A percentile compares a stretch with the other conserved stretches of the same genome.
Conservation (phyloP, 2,797 vertebrate species). For the Lutra lutra region DNA sequence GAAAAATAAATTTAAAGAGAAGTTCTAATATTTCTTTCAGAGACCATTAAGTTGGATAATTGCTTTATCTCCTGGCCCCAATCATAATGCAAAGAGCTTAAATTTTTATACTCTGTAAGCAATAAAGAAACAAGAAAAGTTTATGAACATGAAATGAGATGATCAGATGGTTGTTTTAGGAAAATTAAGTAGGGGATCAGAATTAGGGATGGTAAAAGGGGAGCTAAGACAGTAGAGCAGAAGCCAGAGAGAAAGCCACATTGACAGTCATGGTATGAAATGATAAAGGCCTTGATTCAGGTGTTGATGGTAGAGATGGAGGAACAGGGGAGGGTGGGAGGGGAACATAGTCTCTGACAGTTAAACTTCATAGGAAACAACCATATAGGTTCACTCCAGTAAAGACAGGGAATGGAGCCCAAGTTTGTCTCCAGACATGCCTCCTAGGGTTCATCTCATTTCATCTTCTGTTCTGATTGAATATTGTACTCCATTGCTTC, state of each 20-base stretch:
- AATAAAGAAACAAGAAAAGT: constrained; percentile 4
- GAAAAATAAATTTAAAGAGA: constrained; percentile 36
- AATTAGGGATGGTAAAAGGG: neutral
- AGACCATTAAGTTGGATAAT: constrained; percentile 14
- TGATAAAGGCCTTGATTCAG: neutral
- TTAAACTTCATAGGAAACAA: neutral
- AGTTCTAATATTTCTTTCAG: constrained; percentile 47
- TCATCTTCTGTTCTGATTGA: neutral
- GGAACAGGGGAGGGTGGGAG: neutral
- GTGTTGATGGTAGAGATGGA: neutral
- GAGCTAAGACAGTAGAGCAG: neutral
- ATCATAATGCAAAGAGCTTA: neutral
- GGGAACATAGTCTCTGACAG: neutral
- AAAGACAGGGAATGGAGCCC: neutral
- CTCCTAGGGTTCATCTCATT: neutral
- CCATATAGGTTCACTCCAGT: neutral
- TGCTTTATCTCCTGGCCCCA: neutral
- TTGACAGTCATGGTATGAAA: neutral
- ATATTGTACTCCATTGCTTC: neutral
- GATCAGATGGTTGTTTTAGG: neutral
- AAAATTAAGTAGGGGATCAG: neutral
- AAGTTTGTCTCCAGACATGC: neutral
- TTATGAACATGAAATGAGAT: constrained; percentile 27
- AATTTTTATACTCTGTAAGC: neutral
- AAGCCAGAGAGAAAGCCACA: neutral